A percentile compares a stretch with the other conserved stretches of the same genome.
phyloP scores from a whole-genome alignment of 2,113 vertebrate species.

The Copsychus sechellarum region DNA sequence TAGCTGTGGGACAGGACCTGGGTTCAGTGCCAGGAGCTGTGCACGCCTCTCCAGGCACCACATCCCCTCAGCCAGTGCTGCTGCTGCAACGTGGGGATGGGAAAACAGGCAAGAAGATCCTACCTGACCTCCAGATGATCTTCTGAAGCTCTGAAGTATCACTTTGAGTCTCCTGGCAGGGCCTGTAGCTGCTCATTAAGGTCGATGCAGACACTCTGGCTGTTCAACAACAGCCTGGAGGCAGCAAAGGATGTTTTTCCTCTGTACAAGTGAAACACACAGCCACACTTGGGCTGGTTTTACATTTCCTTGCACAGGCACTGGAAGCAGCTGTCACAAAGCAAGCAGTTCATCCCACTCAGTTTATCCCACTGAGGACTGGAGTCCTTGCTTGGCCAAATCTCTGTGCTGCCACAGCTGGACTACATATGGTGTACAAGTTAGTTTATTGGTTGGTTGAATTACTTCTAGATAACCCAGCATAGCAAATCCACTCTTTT shows the following conservation, averaged over 20 bases:
- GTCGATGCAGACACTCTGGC: not conserved
- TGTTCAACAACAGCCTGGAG: not conserved
- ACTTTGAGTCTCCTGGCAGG: not conserved
- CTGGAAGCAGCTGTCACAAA: not conserved
- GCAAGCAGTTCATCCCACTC: not conserved
- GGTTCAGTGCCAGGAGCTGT: not conserved
- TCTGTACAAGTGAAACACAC: not conserved
- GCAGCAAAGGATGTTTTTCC: not conserved
- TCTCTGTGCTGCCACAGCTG: not conserved
- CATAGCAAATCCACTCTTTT: not conserved
- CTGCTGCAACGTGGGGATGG: not conserved
- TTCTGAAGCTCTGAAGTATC: not conserved
- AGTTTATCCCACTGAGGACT: not conserved
- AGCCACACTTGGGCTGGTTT: not conserved
- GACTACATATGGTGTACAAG: not conserved
- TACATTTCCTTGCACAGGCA: not conserved
- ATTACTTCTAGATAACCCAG: not conserved
- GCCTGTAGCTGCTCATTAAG: not conserved
- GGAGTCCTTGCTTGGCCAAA: not conserved
- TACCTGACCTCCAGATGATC: not conserved
- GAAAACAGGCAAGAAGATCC: not conserved
- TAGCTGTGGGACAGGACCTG: not conserved
- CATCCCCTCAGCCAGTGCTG: fast-evolving
- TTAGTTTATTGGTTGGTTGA: not conserved
- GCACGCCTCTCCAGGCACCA: not conserved